Evolutionary conservation across 1,140 invertebrate genomes (phyloP).

Genomic region (Tetramorium parvispinum): DNA sequence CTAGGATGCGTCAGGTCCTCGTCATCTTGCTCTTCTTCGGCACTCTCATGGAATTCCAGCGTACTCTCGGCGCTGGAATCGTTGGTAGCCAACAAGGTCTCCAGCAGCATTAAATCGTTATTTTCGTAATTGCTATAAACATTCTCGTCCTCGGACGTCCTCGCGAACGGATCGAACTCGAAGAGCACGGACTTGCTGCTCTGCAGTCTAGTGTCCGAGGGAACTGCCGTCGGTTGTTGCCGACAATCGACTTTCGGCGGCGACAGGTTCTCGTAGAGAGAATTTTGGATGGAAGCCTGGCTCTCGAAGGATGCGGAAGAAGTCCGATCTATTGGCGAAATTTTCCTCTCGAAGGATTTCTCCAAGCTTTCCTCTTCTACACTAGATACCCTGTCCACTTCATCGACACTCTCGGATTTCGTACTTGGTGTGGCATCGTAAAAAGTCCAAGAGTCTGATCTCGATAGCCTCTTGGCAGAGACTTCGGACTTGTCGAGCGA

Average conservation of each 20-base stretch:
- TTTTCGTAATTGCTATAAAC: constrained; percentile 79
- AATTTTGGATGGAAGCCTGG: constrained; percentile 78
- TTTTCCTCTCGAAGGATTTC: constrained; percentile 70
- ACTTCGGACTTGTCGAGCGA: constrained; percentile 60
- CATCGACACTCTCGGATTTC: constrained; percentile 64
- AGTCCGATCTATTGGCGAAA: constrained; percentile 62
- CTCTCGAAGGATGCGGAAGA: constrained; percentile 74
- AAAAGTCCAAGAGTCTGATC: constrained; percentile 87
- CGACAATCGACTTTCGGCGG: constrained; percentile 50
- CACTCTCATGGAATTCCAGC: constrained; percentile 74
- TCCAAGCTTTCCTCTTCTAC: constrained; percentile 69
- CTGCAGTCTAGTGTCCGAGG: constrained; percentile 35
- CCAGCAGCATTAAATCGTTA: constrained; percentile 79
- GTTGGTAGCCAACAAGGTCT: constrained; percentile 78
- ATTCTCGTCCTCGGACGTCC: constrained; percentile 58
- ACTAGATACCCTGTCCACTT: constrained; percentile 77
- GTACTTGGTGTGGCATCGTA: constrained; percentile 82
- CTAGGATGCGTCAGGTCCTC: constrained; percentile 65
- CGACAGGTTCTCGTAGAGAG: constrained; percentile 81
- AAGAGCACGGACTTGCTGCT: constrained; percentile 78
- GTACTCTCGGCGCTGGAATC: constrained; percentile 76
- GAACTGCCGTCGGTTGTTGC: background rate
- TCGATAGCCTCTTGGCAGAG: constrained; percentile 76
- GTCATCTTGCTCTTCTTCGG: constrained; percentile 72
- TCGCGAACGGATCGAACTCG: constrained; percentile 81